Percentiles rank a stretch among this genome's conserved stretches.
Evolutionary conservation across 2,113 vertebrate genomes (phyloP).

Genomic region (Heterotilapia buettikoferi): DNA sequence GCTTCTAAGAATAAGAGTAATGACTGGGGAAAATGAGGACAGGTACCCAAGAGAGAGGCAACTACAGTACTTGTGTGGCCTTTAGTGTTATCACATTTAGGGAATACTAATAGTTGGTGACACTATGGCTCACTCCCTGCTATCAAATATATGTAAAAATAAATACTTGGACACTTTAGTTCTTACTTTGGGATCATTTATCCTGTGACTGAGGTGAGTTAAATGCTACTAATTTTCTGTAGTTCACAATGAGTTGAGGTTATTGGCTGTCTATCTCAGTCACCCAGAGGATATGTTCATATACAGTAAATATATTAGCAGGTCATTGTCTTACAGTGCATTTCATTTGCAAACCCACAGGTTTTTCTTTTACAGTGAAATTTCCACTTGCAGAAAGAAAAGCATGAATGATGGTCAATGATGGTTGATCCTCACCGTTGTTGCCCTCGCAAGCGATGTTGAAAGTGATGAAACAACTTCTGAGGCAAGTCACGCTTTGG

Average conservation of each 20-base stretch:
- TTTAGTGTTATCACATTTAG: not conserved
- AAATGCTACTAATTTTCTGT: not conserved
- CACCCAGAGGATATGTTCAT: not conserved
- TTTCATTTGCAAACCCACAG: not conserved
- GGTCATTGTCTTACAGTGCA: not conserved
- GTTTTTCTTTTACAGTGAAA: not conserved
- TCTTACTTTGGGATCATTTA: not conserved
- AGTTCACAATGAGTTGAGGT: not conserved
- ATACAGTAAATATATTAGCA: not conserved
- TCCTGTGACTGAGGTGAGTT: not conserved
- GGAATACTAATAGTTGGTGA: slow-evolving; percentile 29
- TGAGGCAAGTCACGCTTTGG: not conserved
- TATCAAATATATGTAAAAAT: not conserved
- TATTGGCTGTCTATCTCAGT: not conserved
- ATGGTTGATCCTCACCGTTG: not conserved
- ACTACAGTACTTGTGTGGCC: not conserved
- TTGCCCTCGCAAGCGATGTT: not conserved
- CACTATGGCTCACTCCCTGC: not conserved
- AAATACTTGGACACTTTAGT: not conserved
- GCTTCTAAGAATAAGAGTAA: slow-evolving; percentile 15
- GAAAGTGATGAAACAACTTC: not conserved
- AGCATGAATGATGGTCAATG: not conserved
- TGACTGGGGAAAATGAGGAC: slow-evolving; percentile 31
- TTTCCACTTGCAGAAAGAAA: not conserved
- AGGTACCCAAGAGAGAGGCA: not conserved